Conservation (phyloP, 30 jellyfish, hydroid and myxozoan genomes). For the Aurelia sp. region DNA sequence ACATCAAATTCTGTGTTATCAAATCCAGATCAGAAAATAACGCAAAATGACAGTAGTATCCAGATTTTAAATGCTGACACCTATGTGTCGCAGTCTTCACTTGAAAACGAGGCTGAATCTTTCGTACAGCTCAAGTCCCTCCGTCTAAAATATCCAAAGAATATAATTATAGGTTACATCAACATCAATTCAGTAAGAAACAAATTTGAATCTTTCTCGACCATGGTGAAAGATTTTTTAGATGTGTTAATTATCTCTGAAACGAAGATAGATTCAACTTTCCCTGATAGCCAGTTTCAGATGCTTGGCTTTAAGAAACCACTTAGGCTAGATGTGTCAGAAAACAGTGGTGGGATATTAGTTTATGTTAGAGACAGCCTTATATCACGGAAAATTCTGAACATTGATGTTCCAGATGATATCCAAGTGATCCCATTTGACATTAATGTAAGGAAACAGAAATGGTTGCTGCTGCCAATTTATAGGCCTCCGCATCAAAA, state of each 20-base stretch:
- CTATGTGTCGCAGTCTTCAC: too few species aligned
- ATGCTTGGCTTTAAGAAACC: constrained; percentile 12
- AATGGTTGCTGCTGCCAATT: constrained; percentile 5
- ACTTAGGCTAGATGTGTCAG: constrained; percentile 44
- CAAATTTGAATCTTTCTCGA: constrained; percentile 23
- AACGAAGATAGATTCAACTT: too few species aligned
- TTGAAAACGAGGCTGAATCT: too few species aligned
- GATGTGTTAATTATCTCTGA: too few species aligned
- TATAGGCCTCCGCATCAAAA: constrained; percentile 5
- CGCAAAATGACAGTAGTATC: background rate
- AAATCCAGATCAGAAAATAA: background rate
- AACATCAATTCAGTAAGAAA: constrained; percentile 45
- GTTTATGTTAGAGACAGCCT: constrained; percentile 38
- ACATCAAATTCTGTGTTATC: constrained; percentile 1
- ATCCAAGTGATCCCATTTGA: constrained; percentile 26
- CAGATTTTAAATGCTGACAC: background rate
- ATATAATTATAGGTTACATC: constrained; percentile 11
- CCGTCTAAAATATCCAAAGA: constrained; percentile 18
- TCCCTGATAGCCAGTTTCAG: too few species aligned
- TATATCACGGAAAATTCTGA: background rate
- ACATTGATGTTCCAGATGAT: background rate
- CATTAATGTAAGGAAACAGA: constrained; percentile 24
- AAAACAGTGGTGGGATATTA: constrained; percentile 41
- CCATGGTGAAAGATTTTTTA: constrained; percentile 5
- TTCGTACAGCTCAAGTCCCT: background rate